These are phyloP conservation scores for Zaprionus lachaisei DNA, from an alignment of 1,140 invertebrate species.

Conservation along the genomic window DNA sequence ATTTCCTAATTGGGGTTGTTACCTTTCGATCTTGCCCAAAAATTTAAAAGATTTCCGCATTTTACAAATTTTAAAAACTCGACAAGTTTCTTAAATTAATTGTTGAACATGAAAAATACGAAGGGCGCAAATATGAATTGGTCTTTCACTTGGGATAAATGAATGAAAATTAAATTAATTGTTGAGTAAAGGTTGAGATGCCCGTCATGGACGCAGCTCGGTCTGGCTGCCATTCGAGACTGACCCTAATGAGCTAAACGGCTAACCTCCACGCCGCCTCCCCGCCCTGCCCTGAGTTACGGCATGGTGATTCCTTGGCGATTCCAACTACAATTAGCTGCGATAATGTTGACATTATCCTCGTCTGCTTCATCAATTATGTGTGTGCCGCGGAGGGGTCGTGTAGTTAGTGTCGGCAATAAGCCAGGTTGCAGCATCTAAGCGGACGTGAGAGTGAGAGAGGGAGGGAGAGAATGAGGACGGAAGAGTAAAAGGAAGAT, in stretches of 20 bases:
- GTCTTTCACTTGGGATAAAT: slow-evolving; percentile 3
- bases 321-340: slow-evolving; percentile 42
- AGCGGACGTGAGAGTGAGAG: not conserved
- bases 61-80: not conserved
- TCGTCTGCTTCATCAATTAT: slow-evolving; percentile 48
- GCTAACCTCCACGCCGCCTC: not conserved
- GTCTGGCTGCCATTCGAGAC: not conserved
- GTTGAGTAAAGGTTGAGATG: not conserved
- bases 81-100: not conserved
- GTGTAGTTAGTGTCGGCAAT: slow-evolving; percentile 4
- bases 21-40: not conserved
- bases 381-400: slow-evolving; percentile 5
- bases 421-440: slow-evolving; percentile 22
- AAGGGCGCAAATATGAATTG: not conserved
- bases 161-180: slow-evolving; percentile 7
- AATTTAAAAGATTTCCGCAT: not conserved
- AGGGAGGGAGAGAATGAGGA: not conserved
- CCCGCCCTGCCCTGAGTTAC: not conserved
- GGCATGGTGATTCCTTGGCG: slow-evolving; percentile 11
- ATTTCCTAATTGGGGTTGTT: not conserved
- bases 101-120: not conserved
- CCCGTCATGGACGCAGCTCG: not conserved
- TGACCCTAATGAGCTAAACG: slow-evolving; percentile 41
- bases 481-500: not conserved
- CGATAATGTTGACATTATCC: slow-evolving; percentile 49